Conservation (phyloP, 2,797 vertebrate species). For the Leptoclinus maculatus region DNA sequence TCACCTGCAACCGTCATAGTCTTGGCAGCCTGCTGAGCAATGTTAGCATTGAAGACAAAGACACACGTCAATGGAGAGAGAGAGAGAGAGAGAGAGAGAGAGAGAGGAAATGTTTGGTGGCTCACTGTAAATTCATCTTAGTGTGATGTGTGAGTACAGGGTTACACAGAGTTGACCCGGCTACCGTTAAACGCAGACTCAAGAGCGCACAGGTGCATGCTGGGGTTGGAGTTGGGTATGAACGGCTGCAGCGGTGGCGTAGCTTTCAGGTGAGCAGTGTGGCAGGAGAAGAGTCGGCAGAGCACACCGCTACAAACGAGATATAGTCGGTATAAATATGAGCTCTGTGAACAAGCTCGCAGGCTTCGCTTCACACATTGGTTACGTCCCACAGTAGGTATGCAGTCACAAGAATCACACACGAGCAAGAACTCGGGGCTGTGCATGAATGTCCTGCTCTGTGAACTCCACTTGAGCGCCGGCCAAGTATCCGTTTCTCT, state of each 20-base stretch:
- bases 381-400: slow-evolving; percentile 11
- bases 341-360: not conserved
- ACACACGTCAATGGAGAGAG: not conserved
- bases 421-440: slow-evolving; percentile 1
- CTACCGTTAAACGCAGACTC: too few relatives aligned
- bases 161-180: not conserved
- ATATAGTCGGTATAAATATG: not conserved
- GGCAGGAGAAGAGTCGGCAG: not conserved
- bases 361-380: not conserved
- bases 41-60: not conserved
- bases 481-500: slow-evolving; percentile 45
- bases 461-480: slow-evolving; percentile 4
- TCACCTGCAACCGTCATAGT: not conserved
- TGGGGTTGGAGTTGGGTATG: not conserved
- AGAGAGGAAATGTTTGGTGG: not conserved
- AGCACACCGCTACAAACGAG: not conserved
- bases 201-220: not conserved
- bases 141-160: too few relatives aligned
- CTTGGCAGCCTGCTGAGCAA: slow-evolving; percentile 4
- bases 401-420: not conserved
- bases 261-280: not conserved
- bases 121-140: not conserved
- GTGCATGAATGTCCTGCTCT: slow-evolving; percentile 14
- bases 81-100: not conserved
- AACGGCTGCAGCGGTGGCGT: not conserved